phyloP scores from a whole-genome alignment of 2,797 vertebrate genomes.

The Loris lydekkerianus region DNA sequence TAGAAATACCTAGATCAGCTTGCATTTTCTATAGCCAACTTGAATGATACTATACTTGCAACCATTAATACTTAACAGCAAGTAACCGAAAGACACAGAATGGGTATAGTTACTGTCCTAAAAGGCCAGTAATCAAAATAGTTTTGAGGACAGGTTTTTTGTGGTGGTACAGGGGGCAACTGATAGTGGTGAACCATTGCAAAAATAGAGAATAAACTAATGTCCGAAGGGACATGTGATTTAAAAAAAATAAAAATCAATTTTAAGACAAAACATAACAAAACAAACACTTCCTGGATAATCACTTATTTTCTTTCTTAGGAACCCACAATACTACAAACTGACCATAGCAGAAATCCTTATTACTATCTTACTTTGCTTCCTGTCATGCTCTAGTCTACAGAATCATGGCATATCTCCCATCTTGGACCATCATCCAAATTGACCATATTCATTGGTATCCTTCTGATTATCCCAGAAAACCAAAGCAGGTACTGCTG shows the following conservation, averaged over 20 bases:
- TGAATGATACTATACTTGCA: not conserved
- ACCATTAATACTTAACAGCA: not conserved
- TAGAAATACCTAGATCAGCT: not conserved
- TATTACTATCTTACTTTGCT: not conserved
- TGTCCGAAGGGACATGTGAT: not conserved
- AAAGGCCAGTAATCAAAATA: not conserved
- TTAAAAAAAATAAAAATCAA: not conserved
- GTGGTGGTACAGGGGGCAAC: too few species aligned
- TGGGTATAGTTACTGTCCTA: fast-evolving
- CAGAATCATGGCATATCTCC: not conserved
- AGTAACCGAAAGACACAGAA: not conserved
- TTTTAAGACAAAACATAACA: not conserved
- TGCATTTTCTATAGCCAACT: not conserved
- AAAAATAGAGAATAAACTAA: not conserved
- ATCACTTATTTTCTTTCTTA: not conserved
- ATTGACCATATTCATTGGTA: not conserved
- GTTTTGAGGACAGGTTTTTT: not conserved
- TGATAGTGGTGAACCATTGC: not conserved
- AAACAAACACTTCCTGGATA: not conserved
- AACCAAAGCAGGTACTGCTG: not conserved
- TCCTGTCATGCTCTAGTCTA: not conserved
- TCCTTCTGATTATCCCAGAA: not conserved
- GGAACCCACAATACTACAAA: not conserved
- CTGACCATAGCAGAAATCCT: not conserved
- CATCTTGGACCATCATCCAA: not conserved